Base-by-base conservation (phyloP, 2,888 invertebrate species). In the Scelioninae gen. 1 region DNA sequence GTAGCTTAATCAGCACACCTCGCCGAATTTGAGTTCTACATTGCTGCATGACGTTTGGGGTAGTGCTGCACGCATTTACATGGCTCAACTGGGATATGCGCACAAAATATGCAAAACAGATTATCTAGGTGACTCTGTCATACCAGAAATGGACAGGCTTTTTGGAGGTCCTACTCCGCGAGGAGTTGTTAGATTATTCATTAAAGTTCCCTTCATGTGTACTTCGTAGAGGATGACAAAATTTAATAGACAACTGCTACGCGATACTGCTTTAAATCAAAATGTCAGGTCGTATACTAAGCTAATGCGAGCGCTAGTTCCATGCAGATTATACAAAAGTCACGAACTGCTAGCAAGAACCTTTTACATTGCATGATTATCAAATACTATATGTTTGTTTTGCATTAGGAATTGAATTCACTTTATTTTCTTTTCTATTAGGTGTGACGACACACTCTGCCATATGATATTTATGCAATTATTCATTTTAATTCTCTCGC, bases 31-130 rank as follows among this genome's bases (percentile, higher is more conserved):
- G 65, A 71, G 34, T 53, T 69, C 15, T 69, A 69, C 80, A 51
- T 66, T 47, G 49, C 65, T 69, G 49, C 58, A 86, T 85, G 88
- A 86, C 87, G 85, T 87, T 88, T 85, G 86, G 83, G 82, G 83
- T 84, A 80, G 78, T 83, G 85, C 71, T 85, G 85, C 84, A 85
- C 85, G 85, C 85, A 89, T 89, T 89, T 89, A 89, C 88, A 88
- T 88, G 85, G 85, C 84, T 83, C 82, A 72, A 72, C 85, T 65
- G 81, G 72, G 68, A 82, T 86, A 83, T 85, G 85, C 81, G 63
- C 82, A 83, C 86, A 84, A 90, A 90, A 89, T 90, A 90, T 90
- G 89, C 89, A 89, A 89, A 90, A 88, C 86, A 88, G 88, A 90
- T 90, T 90, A 89, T 89, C 87, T 86, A 86, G 87, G 85, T 86